Evolutionary conservation across 2,888 invertebrate genomes (phyloP).

Genomic region (Eupithecia dodoneata): DNA sequence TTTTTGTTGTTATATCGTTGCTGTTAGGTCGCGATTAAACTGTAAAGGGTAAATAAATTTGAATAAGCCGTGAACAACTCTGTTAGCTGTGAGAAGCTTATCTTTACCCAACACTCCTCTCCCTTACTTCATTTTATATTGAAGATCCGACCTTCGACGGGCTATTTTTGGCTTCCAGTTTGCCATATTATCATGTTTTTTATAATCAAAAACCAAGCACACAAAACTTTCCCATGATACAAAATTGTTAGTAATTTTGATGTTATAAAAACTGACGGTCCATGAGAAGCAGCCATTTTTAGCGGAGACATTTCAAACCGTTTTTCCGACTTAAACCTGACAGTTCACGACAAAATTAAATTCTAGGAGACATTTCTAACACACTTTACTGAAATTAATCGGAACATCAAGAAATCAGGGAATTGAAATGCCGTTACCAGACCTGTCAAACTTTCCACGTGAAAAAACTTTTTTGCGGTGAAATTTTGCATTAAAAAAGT

Average conservation of each 20-base stretch:
- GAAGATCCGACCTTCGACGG: not conserved
- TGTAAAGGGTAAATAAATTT: slow-evolving; percentile 25
- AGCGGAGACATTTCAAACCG: not conserved
- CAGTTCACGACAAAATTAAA: not conserved
- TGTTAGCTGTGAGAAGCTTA: slow-evolving; percentile 29
- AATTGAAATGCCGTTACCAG: slow-evolving; percentile 5
- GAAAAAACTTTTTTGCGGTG: slow-evolving; percentile 5
- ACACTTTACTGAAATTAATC: not conserved
- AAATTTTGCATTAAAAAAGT: not conserved
- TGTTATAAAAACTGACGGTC: not conserved
- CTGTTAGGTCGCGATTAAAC: slow-evolving; percentile 1
- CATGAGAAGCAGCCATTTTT: not conserved
- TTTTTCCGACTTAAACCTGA: not conserved
- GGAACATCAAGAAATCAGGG: not conserved
- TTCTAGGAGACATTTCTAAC: not conserved
- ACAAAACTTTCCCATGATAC: not conserved
- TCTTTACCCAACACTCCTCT: slow-evolving; percentile 27
- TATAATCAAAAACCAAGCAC: not conserved
- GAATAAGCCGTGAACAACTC: slow-evolving; percentile 22
- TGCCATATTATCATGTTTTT: not conserved
- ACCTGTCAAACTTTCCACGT: not conserved
- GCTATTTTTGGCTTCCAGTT: not conserved
- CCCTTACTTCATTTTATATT: not conserved
- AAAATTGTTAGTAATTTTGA: too few species aligned
- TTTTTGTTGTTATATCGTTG: not conserved